Conservation (phyloP, 2,888 invertebrate genomes). For the Pterostichus niger region DNA sequence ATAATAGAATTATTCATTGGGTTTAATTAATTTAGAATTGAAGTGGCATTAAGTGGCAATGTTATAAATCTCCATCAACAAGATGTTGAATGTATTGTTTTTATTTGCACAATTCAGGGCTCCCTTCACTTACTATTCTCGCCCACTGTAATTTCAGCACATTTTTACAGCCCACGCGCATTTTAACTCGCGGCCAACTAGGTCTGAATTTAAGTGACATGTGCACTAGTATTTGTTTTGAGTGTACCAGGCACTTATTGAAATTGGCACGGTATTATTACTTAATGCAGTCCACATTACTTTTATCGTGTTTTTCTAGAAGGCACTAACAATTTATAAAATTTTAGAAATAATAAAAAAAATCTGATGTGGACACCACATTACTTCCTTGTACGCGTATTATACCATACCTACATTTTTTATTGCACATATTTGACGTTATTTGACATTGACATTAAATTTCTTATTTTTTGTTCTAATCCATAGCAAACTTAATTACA, state of each 20-base stretch:
- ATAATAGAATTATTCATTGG: slow-evolving; percentile 22
- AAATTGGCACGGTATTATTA: slow-evolving; percentile 2
- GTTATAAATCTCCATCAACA: slow-evolving; percentile 28
- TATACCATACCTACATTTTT: no score
- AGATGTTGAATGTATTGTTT: slow-evolving; percentile 21
- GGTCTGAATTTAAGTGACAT: background rate
- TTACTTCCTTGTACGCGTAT: no score
- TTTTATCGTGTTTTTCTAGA: no score
- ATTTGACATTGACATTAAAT: no score
- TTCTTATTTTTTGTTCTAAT: no score
- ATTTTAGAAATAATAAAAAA: no score
- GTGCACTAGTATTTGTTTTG: slow-evolving; percentile 1
- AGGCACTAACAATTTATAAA: no score
- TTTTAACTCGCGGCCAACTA: background rate
- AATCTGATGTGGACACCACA: no score
- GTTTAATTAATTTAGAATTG: slow-evolving; percentile 11
- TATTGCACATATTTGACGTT: no score
- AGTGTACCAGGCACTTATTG: background rate
- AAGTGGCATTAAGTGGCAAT: background rate
- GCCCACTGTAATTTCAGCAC: slow-evolving; percentile 28
- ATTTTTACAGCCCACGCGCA: slow-evolving; percentile 30
- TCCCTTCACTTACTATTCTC: slow-evolving; percentile 9
- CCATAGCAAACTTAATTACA: no score
- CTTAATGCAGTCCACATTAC: background rate
- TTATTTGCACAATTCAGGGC: background rate